Evolutionary conservation across 2,888 invertebrate species (phyloP).

Genomic region (Isoperla grammatica): DNA sequence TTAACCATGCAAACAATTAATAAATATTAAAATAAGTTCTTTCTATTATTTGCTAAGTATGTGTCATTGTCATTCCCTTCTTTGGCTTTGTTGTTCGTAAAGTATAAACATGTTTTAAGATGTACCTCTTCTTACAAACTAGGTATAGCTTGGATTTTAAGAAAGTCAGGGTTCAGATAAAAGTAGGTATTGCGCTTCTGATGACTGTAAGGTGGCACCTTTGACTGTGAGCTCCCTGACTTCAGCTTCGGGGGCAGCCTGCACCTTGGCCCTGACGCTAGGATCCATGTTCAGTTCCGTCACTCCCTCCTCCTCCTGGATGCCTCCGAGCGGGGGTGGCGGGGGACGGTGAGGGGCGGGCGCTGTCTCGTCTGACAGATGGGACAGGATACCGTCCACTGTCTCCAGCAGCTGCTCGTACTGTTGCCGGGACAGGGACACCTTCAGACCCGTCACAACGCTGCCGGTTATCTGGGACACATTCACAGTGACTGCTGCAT

Average conservation of each 20-base stretch:
- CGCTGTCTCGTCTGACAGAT: constrained; percentile 40
- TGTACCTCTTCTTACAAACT: too few species aligned
- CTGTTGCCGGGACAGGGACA: constrained; percentile 78
- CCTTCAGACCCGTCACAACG: constrained; percentile 77
- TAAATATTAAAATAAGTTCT: constrained; percentile 39
- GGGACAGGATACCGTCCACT: constrained; percentile 42
- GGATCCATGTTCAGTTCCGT: constrained; percentile 57
- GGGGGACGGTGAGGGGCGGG: constrained; percentile 36
- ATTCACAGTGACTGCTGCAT: constrained; percentile 14
- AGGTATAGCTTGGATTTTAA: too few species aligned
- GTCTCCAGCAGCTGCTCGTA: constrained; percentile 87
- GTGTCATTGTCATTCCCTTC: too few species aligned
- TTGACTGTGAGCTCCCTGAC: background rate
- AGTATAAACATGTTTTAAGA: too few species aligned
- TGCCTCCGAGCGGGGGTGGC: constrained; percentile 38
- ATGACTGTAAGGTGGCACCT: too few species aligned
- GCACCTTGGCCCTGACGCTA: constrained; percentile 54
- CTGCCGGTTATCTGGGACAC: constrained; percentile 62
- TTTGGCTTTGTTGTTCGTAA: too few species aligned
- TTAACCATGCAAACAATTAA: constrained; percentile 22
- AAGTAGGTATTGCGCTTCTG: too few species aligned
- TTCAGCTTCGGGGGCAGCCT: constrained; percentile 31
- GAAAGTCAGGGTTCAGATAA: too few species aligned
- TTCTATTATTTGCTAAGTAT: too few species aligned
- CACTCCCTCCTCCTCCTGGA: constrained; percentile 45